Evolutionary conservation across 2,888 invertebrate genomes (phyloP), one percentile per base, ranked within the genome.

Genomic region (Darwinula stevensoni): DNA sequence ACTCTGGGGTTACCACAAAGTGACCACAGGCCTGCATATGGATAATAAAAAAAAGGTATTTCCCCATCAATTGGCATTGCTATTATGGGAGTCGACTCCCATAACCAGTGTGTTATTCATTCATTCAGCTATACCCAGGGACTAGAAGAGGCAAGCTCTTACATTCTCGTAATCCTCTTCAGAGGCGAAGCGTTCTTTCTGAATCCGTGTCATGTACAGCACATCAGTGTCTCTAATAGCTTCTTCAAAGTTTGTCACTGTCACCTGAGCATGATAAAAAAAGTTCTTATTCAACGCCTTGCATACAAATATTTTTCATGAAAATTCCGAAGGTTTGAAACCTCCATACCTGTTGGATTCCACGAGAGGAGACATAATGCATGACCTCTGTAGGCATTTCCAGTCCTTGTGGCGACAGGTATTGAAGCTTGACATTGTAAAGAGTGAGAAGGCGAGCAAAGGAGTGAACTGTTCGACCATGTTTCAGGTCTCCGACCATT

Each of bases 391-490:
- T 61, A 0, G 97, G 97, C 91, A 97, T 94, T 36, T 67, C 67
- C 14, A 99, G 61, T 17, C 65, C 67, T 0, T 63, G 56, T 0
- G 91, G 86, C 38, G 76, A 73, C 2, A 97, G 84, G 47, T 91
- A 94, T 37, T 74, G 67, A 31, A 99, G 51, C 37, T 75, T 75
- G 0, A 94, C 80, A 47, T 82, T 75, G 53, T 99, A 99, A 18
- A 84, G 56, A 0, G 88, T 88, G 33, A 99, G 57, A 6, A 99
- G 61, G 38, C 78, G 66, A 4, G 91, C 91, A 35, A 97, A 56
- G 0, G 94, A 97, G 53, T 99, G 97, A 0, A 97, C 97, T 2
- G 97, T 97, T 22, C 97, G 64, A 1, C 97, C 94, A 52, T 99
- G 76, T 50, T 84, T 88, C 41, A 99, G 57, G 52, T 99, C 97